These are phyloP conservation scores for Sebastes variabilis DNA, from an alignment of 2,797 vertebrate species.

Conservation along the genomic window DNA sequence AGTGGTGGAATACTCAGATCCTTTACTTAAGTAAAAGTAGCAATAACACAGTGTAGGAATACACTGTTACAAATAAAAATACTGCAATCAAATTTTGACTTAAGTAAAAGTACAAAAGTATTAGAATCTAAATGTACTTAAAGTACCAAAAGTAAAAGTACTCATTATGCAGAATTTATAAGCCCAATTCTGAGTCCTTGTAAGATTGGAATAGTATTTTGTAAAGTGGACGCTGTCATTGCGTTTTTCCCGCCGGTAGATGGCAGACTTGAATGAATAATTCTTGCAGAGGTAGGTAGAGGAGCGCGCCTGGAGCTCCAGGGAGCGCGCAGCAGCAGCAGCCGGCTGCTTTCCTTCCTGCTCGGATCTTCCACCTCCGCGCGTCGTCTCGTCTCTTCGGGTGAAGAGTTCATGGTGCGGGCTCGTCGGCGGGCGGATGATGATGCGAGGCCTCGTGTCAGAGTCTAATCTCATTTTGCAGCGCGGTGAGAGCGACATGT, in stretches of 20 bases:
- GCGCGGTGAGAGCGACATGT: constrained; percentile 64
- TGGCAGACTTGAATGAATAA: constrained; percentile 77
- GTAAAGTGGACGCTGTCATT: not conserved
- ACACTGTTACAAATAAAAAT: too few species aligned
- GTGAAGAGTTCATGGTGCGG: constrained; percentile 82
- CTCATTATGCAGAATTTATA: too few species aligned
- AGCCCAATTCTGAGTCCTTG: not conserved
- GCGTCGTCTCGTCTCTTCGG: constrained; percentile 52
- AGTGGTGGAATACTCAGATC: too few species aligned
- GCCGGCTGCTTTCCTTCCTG: not conserved
- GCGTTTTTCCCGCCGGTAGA: constrained; percentile 63
- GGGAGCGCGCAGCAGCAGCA: constrained; percentile 29
- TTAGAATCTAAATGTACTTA: too few species aligned
- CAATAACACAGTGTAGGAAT: too few species aligned
- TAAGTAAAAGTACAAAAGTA: too few species aligned
- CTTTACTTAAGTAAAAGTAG: too few species aligned
- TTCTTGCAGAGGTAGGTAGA: not conserved
- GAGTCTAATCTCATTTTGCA: constrained; percentile 74
- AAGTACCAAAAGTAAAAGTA: too few species aligned
- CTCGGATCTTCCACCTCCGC: constrained; percentile 32
- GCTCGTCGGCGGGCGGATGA: constrained; percentile 64
- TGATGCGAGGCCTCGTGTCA: constrained; percentile 67
- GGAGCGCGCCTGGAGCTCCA: constrained; percentile 27
- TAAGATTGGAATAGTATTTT: not conserved
- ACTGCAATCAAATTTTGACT: too few species aligned